A percentile compares a stretch with the other conserved stretches of the same genome.
These are phyloP conservation scores for Plecotus auritus DNA, from an alignment of 2,113 vertebrate genomes.

Conservation along the genomic window DNA sequence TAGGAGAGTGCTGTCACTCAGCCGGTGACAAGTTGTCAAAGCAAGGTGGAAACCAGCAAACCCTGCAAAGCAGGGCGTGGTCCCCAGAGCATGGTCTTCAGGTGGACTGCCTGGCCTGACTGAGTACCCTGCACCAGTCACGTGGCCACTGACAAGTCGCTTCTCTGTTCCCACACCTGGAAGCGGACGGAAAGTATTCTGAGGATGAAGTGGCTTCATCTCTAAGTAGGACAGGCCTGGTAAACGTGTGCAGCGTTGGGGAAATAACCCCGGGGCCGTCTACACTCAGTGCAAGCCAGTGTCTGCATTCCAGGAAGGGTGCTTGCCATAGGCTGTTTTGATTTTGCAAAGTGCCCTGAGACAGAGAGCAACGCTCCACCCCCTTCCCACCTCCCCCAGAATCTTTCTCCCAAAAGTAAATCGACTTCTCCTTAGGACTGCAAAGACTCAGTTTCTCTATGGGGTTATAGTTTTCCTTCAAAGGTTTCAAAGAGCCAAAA, in stretches of 20 bases:
- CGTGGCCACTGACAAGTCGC: not conserved
- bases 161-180: not conserved
- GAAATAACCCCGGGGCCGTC: no score
- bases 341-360: not conserved
- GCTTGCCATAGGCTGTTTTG: not conserved
- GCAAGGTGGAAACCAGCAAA: not conserved
- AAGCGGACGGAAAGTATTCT: not conserved
- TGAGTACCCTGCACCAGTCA: not conserved
- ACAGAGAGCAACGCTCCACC: no score
- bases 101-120: not conserved
- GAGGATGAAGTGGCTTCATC: not conserved
- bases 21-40: not conserved
- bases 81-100: no score
- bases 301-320: not conserved
- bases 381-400: no score
- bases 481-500: not conserved
- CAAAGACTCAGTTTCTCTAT: not conserved
- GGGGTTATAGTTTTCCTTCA: not conserved
- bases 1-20: not conserved
- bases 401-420: not conserved
- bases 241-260: not conserved
- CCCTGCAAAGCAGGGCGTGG: not conserved
- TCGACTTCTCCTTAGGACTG: not conserved
- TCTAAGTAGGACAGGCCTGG: not conserved
- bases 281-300: not conserved